Evolutionary conservation across 1,140 invertebrate species (phyloP), one percentile per base, ranked within the genome.

Genomic region (Scaptomyza pallida): DNA sequence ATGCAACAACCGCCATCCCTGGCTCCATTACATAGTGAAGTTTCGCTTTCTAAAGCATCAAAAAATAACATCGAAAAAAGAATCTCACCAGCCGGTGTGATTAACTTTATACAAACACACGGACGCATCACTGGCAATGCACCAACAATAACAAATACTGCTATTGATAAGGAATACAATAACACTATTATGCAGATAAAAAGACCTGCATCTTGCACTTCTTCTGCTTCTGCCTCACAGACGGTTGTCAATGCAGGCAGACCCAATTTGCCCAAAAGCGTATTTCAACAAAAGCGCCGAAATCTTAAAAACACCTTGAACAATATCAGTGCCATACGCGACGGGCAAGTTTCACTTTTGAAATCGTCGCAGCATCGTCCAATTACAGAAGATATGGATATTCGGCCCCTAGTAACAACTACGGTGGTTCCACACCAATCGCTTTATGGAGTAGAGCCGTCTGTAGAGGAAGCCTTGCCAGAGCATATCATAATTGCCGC

Each of bases 401-500:
- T 75, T 16, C 21, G 59, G 10, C 81, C 81, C 2, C 30, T 67
- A 9, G 77, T 75, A 1, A 77, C 77, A 4, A 86, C 83, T 9
- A 83, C 83, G 1, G 59, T 89, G 0, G 79, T 89, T 5, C 78
- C 75, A 9, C 80, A 83, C 13, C 51, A 71, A 54, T 59, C 72
- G 2, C 13, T 79, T 4, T 78, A 70, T 23, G 78, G 72, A 3
- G 48, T 54, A 9, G 79, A 88, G 45, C 68, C 73, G 5, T 79
- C 75, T 8, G 74, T 82, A 0, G 89, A 86, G 16, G 85, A 90
- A 17, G 79, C 64, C 5, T 55, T 89, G 26, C 89, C 89, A 0
- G 80, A 90, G 30, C 75, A 89, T 47, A 90, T 90, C 44, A 90
- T 90, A 15, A 90, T 90, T 55, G 89, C 89, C 0, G 80, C 79